These are phyloP conservation scores for Eupsittula cactorum DNA, from an alignment of 2,113 vertebrate genomes.

Conservation along the genomic window DNA sequence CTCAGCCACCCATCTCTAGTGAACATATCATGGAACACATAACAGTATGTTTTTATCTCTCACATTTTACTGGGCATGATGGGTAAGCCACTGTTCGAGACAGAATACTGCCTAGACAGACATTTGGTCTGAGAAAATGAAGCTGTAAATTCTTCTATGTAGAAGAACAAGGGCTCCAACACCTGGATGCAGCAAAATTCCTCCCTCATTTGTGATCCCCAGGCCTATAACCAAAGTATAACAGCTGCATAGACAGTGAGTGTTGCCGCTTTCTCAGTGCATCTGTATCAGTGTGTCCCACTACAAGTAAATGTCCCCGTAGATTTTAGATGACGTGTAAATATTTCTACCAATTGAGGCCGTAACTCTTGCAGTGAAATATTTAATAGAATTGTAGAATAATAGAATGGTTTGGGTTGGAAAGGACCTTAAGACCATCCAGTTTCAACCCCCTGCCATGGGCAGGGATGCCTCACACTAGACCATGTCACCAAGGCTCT, in stretches of 20 bases:
- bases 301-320: fast-evolving
- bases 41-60: neutral
- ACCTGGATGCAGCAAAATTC: neutral
- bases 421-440: neutral
- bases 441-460: neutral
- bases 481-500: neutral
- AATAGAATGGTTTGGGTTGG: neutral
- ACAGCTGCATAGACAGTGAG: fast-evolving
- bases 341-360: neutral
- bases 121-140: neutral
- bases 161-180: neutral
- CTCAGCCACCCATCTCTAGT: neutral
- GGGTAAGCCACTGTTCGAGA: neutral
- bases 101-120: neutral
- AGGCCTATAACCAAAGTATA: neutral
- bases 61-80: neutral
- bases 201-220: neutral
- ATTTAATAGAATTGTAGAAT: neutral
- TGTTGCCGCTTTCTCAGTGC: neutral
- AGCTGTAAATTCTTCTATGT: neutral
- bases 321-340: neutral
- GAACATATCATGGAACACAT: neutral
- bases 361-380: neutral
- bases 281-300: too few species aligned
- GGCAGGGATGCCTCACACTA: neutral